These are phyloP conservation scores for Capreolus pygargus DNA, from an alignment of 2,113 vertebrate species.

Conservation along the genomic window DNA sequence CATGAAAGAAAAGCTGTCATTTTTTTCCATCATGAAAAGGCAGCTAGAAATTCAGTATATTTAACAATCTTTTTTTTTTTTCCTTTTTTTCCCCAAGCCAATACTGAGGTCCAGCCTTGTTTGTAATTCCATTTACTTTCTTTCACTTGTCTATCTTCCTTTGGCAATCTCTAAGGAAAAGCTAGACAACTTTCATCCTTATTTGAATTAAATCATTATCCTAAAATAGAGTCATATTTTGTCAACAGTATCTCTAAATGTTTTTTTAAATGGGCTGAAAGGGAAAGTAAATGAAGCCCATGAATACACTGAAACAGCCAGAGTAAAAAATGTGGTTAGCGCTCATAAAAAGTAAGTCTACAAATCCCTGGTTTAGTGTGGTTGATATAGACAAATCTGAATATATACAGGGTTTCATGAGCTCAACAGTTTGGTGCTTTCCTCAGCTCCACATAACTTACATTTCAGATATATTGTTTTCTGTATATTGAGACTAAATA, in stretches of 20 bases:
- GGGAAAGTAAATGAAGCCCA: not conserved
- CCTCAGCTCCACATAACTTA: not conserved
- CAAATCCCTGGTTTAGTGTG: not conserved
- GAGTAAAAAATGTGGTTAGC: not conserved
- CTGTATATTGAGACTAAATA: not conserved
- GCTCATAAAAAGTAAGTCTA: not conserved
- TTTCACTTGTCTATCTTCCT: not conserved
- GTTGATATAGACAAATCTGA: not conserved
- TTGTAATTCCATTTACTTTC: not conserved
- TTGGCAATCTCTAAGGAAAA: not conserved
- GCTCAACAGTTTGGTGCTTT: not conserved
- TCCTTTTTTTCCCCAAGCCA: not conserved
- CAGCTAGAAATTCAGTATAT: not conserved
- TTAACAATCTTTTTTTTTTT: not conserved
- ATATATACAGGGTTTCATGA: not conserved
- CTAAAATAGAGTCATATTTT: not conserved
- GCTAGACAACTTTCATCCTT: not conserved
- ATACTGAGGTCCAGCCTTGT: not conserved
- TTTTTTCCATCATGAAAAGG: not conserved
- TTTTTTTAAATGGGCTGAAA: not conserved
- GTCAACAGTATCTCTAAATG: not conserved
- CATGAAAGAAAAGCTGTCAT: not conserved
- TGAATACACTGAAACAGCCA: not conserved
- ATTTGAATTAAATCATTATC: not conserved
- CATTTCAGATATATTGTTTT: not conserved